Conservation (phyloP, 1,140 invertebrate genomes). For the Fopius arisanus region DNA sequence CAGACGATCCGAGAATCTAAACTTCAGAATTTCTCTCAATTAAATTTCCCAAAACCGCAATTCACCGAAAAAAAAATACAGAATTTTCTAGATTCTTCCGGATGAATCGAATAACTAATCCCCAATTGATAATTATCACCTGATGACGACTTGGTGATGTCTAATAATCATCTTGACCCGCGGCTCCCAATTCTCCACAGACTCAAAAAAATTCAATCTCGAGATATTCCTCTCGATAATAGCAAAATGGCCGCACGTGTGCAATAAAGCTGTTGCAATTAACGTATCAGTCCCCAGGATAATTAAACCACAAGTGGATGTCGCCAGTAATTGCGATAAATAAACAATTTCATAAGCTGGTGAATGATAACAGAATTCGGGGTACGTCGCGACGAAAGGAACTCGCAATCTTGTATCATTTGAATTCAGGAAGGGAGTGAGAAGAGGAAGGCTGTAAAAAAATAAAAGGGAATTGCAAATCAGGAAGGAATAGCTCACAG, state of each 20-base stretch:
- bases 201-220: constrained; percentile 14
- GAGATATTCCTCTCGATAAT: constrained; percentile 39
- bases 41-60: neutral
- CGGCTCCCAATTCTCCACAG: neutral
- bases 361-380: constrained; percentile 39
- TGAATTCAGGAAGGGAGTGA: constrained; percentile 25
- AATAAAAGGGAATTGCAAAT: constrained; percentile 44
- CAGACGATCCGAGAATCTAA: constrained; percentile 45
- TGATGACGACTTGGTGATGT: constrained; percentile 42
- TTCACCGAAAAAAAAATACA: neutral
- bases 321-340: constrained; percentile 44
- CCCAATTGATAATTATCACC: constrained; percentile 18
- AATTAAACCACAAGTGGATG: constrained; percentile 39
- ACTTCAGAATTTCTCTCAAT: constrained; percentile 23
- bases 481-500: constrained; percentile 41
- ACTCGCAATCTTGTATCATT: constrained; percentile 24
- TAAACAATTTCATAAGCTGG: constrained; percentile 45
- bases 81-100: neutral
- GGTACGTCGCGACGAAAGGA: constrained; percentile 45
- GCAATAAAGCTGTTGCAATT: constrained; percentile 47
- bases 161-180: constrained; percentile 21
- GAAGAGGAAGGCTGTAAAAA: constrained; percentile 43
- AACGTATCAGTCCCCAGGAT: constrained; percentile 45
- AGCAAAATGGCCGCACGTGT: constrained; percentile 46
- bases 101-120: neutral